Conservation (phyloP, 2,888 invertebrate species). For the Drosophila fulvimacula region DNA sequence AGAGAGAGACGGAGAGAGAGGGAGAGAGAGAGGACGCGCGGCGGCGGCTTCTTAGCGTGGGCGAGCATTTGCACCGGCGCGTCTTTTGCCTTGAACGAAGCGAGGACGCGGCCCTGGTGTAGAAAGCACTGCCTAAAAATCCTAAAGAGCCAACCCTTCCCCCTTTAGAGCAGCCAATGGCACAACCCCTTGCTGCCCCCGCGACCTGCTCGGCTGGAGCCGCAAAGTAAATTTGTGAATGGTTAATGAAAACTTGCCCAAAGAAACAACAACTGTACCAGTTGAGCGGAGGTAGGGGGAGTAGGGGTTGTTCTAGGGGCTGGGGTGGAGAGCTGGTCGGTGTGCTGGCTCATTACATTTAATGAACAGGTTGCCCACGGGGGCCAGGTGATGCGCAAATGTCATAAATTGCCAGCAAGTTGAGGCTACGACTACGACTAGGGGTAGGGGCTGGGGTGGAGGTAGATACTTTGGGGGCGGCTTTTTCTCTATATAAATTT, state of each 20-base stretch:
- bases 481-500: conserved; percentile 64
- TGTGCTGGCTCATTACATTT: conserved; percentile 74
- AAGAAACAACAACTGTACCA: conserved; percentile 7
- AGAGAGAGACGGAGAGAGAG: neutral
- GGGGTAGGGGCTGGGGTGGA: neutral
- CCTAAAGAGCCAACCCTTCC: neutral
- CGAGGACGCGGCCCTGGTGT: conserved; percentile 58
- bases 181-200: neutral
- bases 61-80: conserved; percentile 32
- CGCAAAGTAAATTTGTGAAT: conserved; percentile 82
- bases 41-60: conserved; percentile 54
- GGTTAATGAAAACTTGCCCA: conserved; percentile 79
- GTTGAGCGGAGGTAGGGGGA: conserved; percentile 3
- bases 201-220: conserved; percentile 2
- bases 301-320: neutral
- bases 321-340: conserved; percentile 29
- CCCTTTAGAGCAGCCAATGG: neutral
- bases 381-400: conserved; percentile 66
- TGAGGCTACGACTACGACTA: neutral
- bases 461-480: conserved; percentile 16
- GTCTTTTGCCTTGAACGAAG: conserved; percentile 52
- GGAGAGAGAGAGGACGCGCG: neutral
- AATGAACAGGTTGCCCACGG: conserved; percentile 62
- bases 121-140: conserved; percentile 19
- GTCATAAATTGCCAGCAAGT: conserved; percentile 67